Conservation (phyloP, 2,797 vertebrate genomes). For the Propithecus deckenii region DNA sequence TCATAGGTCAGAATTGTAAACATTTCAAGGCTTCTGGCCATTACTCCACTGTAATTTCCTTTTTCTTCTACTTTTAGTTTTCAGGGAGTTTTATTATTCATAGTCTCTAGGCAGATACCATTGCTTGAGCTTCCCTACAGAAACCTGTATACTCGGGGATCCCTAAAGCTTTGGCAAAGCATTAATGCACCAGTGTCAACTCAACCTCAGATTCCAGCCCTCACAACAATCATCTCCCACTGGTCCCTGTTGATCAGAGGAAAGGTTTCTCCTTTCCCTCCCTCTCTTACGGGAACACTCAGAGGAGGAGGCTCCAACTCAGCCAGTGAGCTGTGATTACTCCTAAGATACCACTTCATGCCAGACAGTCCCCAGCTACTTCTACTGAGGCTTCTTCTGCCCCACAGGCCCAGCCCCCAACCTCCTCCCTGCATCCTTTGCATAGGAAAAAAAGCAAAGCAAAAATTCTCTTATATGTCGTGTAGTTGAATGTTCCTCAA, state of each 20-base stretch:
- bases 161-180: background rate
- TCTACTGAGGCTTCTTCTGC: background rate
- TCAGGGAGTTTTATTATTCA: background rate
- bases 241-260: background rate
- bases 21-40: background rate
- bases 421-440: background rate
- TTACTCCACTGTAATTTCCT: background rate
- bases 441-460: background rate
- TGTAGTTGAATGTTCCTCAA: background rate
- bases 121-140: background rate
- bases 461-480: background rate
- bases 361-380: background rate
- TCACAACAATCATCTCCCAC: background rate
- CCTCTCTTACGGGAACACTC: background rate
- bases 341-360: background rate
- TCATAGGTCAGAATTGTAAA: constrained; percentile 9
- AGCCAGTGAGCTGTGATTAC: background rate
- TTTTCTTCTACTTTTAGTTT: background rate
- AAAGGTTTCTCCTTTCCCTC: background rate
- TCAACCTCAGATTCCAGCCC: background rate
- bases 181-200: background rate
- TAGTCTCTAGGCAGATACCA: background rate
- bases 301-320: background rate
- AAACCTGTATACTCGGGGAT: background rate
- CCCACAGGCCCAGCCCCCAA: background rate